Evolutionary conservation across 2,113 vertebrate genomes (phyloP), one percentile per base, ranked within the genome.

Genomic region (Rhynchomys soricoides): DNA sequence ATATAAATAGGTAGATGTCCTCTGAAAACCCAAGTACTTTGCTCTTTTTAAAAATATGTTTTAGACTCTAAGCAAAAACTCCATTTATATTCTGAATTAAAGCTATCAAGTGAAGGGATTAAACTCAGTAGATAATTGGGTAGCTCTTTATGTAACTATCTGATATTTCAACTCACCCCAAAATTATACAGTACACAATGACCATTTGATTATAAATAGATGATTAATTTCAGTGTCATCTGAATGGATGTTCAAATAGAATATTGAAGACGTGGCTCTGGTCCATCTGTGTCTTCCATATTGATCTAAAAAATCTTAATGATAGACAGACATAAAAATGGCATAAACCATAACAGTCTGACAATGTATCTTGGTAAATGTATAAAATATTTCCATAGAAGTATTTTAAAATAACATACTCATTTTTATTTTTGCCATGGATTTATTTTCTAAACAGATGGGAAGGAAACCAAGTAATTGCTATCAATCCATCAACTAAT

Each of bases 401-500:
- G 40, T 21, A 55, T 71, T 62, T 59, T 26, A 81, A 22, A 94
- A 73, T 43, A 90, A 71, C 5, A 59, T 4, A 37, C 12, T 89
- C 5, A 86, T 94, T 83, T 93, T 91, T 87, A 88, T 86, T 79
- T 62, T 95, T 34, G 92, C 40, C 40, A 62, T 77, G 3, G 43
- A 22, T 94, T 48, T 86, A 7, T 92, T 86, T 40, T 29, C 89
- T 74, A 40, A 71, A 50, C 13, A 94, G 43, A 93, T 90, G 59
- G 71, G 40, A 96, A 94, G 64, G 86, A 94, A 92, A 66, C 15
- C 87, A 95, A 96, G 91, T 91, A 79, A 88, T 96, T 75, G 81
- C 34, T 71, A 92, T 81, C 52, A 96, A 93, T 95, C 55, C 57
- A 59, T 93, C 91, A 97, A 75, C 29, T 55, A 90, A 90, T 91